These are phyloP conservation scores for Seriola quinqueradiata DNA, from an alignment of 2,113 vertebrate species.

Conservation along the genomic window DNA sequence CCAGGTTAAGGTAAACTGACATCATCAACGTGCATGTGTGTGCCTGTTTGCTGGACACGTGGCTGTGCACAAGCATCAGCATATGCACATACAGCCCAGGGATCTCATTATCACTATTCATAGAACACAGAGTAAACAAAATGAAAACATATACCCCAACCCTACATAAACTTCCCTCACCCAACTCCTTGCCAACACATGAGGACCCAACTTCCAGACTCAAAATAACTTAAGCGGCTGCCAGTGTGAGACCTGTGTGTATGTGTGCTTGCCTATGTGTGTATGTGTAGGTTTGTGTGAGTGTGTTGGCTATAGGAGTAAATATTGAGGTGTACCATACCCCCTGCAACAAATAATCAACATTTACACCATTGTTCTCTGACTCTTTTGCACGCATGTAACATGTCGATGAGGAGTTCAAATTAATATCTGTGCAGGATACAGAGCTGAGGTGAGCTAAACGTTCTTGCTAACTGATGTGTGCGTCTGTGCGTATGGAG, in stretches of 20 bases:
- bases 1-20: background rate
- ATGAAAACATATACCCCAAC: slow-evolving; percentile 60
- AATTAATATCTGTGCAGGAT: background rate
- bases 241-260: slow-evolving; percentile 13
- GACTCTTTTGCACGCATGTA: background rate
- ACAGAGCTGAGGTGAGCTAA: slow-evolving; percentile 6
- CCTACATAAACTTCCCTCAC: slow-evolving; percentile 50
- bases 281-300: background rate
- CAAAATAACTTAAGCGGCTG: slow-evolving; percentile 73
- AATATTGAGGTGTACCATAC: background rate
- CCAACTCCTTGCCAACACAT: slow-evolving; percentile 20
- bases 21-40: background rate
- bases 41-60: slow-evolving; percentile 20
- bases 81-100: slow-evolving; percentile 1
- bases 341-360: background rate
- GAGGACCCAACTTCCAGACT: slow-evolving; percentile 55
- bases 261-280: background rate
- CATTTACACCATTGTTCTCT: background rate
- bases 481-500: background rate
- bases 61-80: slow-evolving; percentile 1
- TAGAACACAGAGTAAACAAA: slow-evolving; percentile 65
- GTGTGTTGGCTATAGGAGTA: background rate
- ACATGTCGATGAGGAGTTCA: background rate
- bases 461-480: background rate
- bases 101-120: slow-evolving; percentile 41